phyloP scores from a whole-genome alignment of 2,797 vertebrate species.

The Babyrousa celebensis region DNA sequence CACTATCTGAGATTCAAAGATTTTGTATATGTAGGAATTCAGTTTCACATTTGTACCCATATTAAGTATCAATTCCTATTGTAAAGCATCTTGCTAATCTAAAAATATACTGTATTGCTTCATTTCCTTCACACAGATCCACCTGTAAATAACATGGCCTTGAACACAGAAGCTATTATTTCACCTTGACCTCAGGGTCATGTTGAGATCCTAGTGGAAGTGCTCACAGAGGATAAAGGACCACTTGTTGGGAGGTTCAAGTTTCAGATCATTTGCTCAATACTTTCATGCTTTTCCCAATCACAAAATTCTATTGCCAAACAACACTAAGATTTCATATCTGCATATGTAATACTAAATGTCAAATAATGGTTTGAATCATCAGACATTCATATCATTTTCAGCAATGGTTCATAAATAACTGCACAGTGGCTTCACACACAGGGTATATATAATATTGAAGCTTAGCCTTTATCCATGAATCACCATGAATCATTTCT shows the following conservation, averaged over 20 bases:
- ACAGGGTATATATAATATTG: background rate
- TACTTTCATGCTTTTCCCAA: background rate
- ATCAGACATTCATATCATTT: background rate
- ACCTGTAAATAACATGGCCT: background rate
- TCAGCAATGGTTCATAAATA: constrained; percentile 31
- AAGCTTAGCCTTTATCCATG: background rate
- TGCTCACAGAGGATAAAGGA: background rate
- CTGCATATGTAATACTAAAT: background rate
- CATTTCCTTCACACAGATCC: background rate
- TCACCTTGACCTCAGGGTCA: background rate
- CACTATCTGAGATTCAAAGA: constrained; percentile 42
- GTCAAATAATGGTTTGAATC: background rate
- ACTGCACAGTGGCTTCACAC: background rate
- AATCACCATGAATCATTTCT: background rate
- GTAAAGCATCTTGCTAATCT: background rate
- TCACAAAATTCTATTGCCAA: background rate
- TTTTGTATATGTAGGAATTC: background rate
- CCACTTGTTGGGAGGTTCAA: background rate
- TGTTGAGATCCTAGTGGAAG: background rate
- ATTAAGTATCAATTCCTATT: background rate
- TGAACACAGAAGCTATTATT: constrained; percentile 23
- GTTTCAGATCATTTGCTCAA: constrained; percentile 27
- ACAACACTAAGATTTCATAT: background rate
- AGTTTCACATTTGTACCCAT: constrained; percentile 23
- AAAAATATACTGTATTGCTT: background rate